Conservation (phyloP, 2,113 vertebrate genomes). For the Vimba vimba region DNA sequence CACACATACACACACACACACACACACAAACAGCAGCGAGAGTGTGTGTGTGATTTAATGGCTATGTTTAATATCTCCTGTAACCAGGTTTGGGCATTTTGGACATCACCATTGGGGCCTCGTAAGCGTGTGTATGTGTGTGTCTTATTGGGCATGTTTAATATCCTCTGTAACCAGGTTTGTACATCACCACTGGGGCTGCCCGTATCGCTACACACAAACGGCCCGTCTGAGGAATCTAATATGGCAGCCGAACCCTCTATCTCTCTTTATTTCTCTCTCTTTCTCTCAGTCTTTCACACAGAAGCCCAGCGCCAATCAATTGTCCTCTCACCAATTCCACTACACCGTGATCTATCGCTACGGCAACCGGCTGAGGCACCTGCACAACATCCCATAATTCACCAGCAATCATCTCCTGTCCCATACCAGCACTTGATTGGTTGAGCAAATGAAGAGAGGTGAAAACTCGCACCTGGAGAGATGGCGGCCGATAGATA, state of each 20-base stretch:
- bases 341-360: slow-evolving; percentile 49
- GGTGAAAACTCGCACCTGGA: slow-evolving; percentile 69
- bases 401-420: slow-evolving; percentile 87
- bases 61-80: slow-evolving; percentile 62
- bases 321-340: slow-evolving; percentile 54
- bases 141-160: slow-evolving; percentile 61
- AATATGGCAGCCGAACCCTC: slow-evolving; percentile 79
- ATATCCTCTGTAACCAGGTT: slow-evolving; percentile 75
- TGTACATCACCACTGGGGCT: slow-evolving; percentile 82
- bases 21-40: slow-evolving; percentile 65
- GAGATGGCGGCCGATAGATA: too few species aligned
- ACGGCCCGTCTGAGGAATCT: slow-evolving; percentile 84
- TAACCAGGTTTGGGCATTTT: slow-evolving; percentile 80
- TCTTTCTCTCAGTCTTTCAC: slow-evolving; percentile 15
- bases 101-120: slow-evolving; percentile 91
- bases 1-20: slow-evolving; percentile 30
- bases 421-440: slow-evolving; percentile 79
- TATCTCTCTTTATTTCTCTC: slow-evolving; percentile 24
- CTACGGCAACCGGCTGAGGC: slow-evolving; percentile 72
- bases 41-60: slow-evolving; percentile 52
- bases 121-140: slow-evolving; percentile 49
- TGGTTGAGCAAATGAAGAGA: slow-evolving; percentile 99
- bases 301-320: slow-evolving; percentile 53
- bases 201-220: slow-evolving; percentile 86
- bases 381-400: slow-evolving; percentile 93